Evolutionary conservation across 53 echinoderm and acorn worm species (phyloP).

Genomic region (Arbacia lixula): DNA sequence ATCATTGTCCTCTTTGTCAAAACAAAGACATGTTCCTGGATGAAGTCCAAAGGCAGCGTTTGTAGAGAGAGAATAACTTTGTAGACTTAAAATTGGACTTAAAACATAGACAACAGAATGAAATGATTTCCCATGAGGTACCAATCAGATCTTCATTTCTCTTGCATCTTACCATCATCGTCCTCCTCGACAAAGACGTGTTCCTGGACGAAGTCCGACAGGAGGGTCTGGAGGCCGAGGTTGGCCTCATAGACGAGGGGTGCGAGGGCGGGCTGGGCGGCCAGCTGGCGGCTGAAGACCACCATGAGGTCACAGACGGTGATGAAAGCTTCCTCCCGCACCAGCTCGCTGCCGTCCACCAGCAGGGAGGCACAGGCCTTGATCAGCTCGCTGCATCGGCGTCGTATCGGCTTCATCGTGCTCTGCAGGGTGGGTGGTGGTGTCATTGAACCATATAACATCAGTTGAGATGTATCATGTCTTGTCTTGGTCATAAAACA

Average conservation of each 20-base stretch:
- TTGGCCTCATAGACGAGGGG: slow-evolving; percentile 82
- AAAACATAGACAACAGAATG: too few relatives aligned
- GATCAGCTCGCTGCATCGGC: slow-evolving; percentile 78
- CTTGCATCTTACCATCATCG: slow-evolving; percentile 77
- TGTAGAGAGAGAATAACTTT: slow-evolving; percentile 73
- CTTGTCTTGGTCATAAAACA: too few relatives aligned
- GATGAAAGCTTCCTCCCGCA: slow-evolving; percentile 93
- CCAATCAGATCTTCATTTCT: too few relatives aligned
- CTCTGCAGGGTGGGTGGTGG: slow-evolving; percentile 38
- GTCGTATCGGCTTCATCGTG: slow-evolving; percentile 80
- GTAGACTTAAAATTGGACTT: too few relatives aligned
- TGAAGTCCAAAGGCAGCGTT: slow-evolving; percentile 80
- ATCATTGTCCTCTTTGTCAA: slow-evolving; percentile 88
- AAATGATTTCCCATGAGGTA: too few relatives aligned
- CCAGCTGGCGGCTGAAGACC: slow-evolving; percentile 88
- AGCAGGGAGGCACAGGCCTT: slow-evolving; percentile 86
- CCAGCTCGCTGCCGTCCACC: slow-evolving; percentile 83
- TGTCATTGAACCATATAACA: too few relatives aligned
- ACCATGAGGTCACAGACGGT: slow-evolving; percentile 97
- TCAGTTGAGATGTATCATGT: too few relatives aligned
- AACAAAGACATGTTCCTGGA: slow-evolving; percentile 93
- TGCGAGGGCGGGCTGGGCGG: slow-evolving; percentile 64
- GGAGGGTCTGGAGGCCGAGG: slow-evolving; percentile 82
- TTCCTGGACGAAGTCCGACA: slow-evolving; percentile 95
- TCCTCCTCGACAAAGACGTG: slow-evolving; percentile 98